Conservation (phyloP, 2,888 invertebrate genomes). For the Diaperis boleti region DNA sequence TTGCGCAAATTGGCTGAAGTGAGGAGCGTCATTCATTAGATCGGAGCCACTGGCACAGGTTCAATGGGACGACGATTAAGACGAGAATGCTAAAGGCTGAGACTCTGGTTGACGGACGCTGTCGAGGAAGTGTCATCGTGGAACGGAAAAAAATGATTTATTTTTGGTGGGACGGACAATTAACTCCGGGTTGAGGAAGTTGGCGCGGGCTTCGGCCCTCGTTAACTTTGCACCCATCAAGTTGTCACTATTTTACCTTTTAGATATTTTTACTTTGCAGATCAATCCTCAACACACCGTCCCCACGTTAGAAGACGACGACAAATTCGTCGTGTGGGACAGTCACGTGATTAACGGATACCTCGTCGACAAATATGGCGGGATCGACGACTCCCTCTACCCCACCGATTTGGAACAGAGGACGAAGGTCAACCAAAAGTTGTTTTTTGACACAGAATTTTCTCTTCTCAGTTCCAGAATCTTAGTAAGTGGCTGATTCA, state of each 20-base stretch:
- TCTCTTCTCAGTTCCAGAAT: conserved; percentile 14
- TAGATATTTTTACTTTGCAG: conserved; percentile 23
- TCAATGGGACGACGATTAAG: background rate
- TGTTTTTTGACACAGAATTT: conserved; percentile 67
- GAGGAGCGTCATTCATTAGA: conserved; percentile 24
- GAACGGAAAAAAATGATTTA: too few species aligned
- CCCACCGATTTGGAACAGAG: conserved; percentile 68
- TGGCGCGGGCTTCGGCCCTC: too few species aligned
- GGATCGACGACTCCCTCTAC: conserved; percentile 67
- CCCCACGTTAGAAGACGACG: conserved; percentile 64
- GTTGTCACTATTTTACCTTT: too few species aligned
- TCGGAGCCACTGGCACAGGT: conserved; percentile 5
- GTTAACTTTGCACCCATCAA: too few species aligned
- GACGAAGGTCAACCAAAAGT: conserved; percentile 68
- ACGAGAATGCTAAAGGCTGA: too few species aligned
- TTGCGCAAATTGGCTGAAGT: conserved; percentile 7
- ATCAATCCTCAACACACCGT: conserved; percentile 40
- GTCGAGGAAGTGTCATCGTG: too few species aligned
- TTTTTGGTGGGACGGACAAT: too few species aligned
- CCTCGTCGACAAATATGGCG: conserved; percentile 69
- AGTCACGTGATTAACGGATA: conserved; percentile 69
- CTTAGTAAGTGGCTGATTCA: conserved; percentile 14
- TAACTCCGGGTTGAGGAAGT: too few species aligned
- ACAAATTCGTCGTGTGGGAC: conserved; percentile 64
- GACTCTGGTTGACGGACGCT: too few species aligned